A percentile compares a stretch with the other conserved stretches of the same genome.
Conservation (phyloP, 2,113 vertebrate genomes). For the Bolborhynchus lineola region DNA sequence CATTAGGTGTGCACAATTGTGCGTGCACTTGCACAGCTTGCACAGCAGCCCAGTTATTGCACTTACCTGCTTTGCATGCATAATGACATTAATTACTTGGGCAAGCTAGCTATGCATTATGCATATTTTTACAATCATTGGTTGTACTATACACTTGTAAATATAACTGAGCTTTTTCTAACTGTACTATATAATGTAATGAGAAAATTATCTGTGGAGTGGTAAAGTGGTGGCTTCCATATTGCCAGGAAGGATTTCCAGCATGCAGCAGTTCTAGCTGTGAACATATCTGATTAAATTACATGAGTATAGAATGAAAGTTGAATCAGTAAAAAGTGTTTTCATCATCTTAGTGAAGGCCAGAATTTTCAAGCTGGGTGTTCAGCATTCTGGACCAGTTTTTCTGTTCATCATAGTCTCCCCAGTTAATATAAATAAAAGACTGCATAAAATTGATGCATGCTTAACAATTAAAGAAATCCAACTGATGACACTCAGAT, state of each 20-base stretch:
- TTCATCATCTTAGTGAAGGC: constrained; percentile 41
- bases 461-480: background rate
- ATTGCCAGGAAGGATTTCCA: constrained; percentile 62
- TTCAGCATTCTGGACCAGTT: background rate
- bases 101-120: constrained; percentile 44
- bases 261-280: constrained; percentile 59
- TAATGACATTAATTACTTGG: constrained; percentile 52
- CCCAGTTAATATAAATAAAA: background rate
- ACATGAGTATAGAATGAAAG: constrained; percentile 61
- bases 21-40: constrained; percentile 38
- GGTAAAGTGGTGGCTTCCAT: constrained; percentile 52
- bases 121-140: constrained; percentile 50
- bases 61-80: constrained; percentile 52
- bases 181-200: constrained; percentile 48
- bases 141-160: constrained; percentile 38
- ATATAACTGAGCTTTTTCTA: constrained; percentile 54
- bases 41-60: constrained; percentile 30
- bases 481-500: background rate
- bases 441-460: background rate
- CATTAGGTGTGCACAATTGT: constrained; percentile 43
- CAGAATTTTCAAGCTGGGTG: constrained; percentile 30
- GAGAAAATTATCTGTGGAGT: constrained; percentile 63
- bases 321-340: constrained; percentile 58
- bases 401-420: background rate
- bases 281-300: constrained; percentile 68